Percentiles rank a stretch among this genome's conserved stretches.
phyloP scores from a whole-genome alignment of 2,888 invertebrate species.

The Selenia dentaria region DNA sequence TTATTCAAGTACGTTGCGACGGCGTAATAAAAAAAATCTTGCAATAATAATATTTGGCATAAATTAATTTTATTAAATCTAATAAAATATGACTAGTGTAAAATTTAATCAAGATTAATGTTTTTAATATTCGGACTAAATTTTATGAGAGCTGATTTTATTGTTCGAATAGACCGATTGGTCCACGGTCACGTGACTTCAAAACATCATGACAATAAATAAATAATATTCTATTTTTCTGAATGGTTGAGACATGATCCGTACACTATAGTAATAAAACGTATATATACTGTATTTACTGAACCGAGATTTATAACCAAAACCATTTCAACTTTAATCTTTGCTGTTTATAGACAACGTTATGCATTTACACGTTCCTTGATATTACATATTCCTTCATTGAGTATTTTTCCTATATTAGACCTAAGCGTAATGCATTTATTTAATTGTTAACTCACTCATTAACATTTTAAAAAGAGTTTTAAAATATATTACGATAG shows the following conservation, averaged over 20 bases:
- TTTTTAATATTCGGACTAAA: slow-evolving; percentile 39
- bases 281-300: slow-evolving; percentile 30
- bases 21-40: slow-evolving; percentile 16
- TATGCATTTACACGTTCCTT: slow-evolving; percentile 71
- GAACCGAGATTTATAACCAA: slow-evolving; percentile 25
- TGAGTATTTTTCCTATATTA: slow-evolving; percentile 57
- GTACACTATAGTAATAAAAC: slow-evolving; percentile 22
- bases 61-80: slow-evolving; percentile 20
- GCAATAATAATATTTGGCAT: slow-evolving; percentile 34
- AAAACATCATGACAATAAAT: slow-evolving; percentile 78
- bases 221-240: slow-evolving; percentile 69
- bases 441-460: slow-evolving; percentile 29
- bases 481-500: no score
- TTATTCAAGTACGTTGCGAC: slow-evolving; percentile 28
- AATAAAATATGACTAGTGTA: slow-evolving; percentile 19
- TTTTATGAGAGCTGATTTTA: slow-evolving; percentile 39
- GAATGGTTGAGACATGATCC: slow-evolving; percentile 40
- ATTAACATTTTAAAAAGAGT: no score
- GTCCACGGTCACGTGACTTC: slow-evolving; percentile 43
- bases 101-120: slow-evolving; percentile 24
- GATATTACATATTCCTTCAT: slow-evolving; percentile 45
- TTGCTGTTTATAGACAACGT: slow-evolving; percentile 46
- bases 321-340: slow-evolving; percentile 32
- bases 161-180: slow-evolving; percentile 35
- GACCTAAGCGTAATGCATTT: slow-evolving; percentile 63